Evolutionary conservation across 2,797 vertebrate species (phyloP).

Genomic region (Hipposideros larvatus): DNA sequence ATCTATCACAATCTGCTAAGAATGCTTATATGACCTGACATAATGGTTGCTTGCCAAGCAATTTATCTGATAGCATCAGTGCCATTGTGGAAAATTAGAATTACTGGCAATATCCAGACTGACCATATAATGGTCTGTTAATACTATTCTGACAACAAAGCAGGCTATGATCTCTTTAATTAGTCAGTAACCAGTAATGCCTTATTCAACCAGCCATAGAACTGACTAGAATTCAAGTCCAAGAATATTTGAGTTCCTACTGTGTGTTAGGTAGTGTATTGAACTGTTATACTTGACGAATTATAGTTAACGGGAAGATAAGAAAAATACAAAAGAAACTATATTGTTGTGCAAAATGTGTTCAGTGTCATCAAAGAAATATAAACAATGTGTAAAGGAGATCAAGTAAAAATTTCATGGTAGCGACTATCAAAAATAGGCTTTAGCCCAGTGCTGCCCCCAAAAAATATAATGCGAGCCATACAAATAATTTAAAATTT

Average conservation of each 20-base stretch:
- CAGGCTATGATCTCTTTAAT: conserved; percentile 60
- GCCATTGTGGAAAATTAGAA: conserved; percentile 69
- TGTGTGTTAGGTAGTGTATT: not conserved
- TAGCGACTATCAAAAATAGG: not conserved
- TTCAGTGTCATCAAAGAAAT: not conserved
- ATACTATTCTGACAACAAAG: conserved; percentile 69
- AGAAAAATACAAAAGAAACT: not conserved
- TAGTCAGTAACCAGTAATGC: conserved; percentile 51
- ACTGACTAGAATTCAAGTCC: conserved; percentile 13
- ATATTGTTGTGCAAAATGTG: not conserved
- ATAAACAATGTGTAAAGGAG: not conserved
- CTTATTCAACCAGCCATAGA: not conserved
- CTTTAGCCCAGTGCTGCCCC: not conserved
- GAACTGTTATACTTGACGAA: not conserved
- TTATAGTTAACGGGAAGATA: not conserved
- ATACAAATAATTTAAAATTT: not conserved
- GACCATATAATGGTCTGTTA: conserved; percentile 72
- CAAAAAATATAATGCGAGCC: not conserved
- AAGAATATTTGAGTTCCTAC: not conserved
- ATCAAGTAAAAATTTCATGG: not conserved
- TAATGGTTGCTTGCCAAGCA: conserved; percentile 49
- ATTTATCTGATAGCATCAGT: conserved; percentile 58
- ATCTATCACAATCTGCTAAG: conserved; percentile 19
- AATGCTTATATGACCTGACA: not conserved
- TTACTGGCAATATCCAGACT: conserved; percentile 69